A percentile compares a stretch with the other conserved stretches of the same genome.
phyloP scores from a whole-genome alignment of 2,113 vertebrate species.

The Cromileptes altivelis region DNA sequence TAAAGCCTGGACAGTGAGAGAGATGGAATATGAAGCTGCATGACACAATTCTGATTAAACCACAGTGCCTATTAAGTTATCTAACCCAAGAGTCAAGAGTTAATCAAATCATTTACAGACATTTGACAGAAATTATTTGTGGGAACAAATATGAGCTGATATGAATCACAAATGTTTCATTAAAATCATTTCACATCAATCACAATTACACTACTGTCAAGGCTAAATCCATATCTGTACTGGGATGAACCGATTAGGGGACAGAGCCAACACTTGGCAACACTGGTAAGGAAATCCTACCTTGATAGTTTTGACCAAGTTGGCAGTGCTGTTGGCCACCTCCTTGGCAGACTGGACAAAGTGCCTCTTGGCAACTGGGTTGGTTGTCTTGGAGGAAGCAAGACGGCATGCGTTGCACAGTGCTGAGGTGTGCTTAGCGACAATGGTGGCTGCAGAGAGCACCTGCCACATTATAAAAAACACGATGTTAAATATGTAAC shows the following conservation, averaged over 20 bases:
- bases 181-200: background rate
- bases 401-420: constrained; percentile 98
- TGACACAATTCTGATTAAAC: background rate
- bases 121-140: background rate
- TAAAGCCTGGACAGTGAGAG: constrained; percentile 86
- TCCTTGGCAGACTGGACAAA: constrained; percentile 99
- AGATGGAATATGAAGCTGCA: background rate
- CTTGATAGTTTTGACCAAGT: constrained; percentile 99
- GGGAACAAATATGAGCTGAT: background rate
- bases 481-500: background rate
- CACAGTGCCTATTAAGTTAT: background rate
- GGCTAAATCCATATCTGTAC: background rate
- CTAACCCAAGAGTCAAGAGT: constrained; percentile 8
- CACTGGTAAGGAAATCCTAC: constrained; percentile 72
- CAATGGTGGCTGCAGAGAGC: constrained; percentile 96
- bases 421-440: constrained; percentile 97
- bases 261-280: background rate
- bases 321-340: constrained; percentile 98
- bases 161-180: background rate
- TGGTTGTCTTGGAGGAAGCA: constrained; percentile 95
- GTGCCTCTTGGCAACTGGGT: constrained; percentile 97
- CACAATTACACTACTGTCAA: background rate
- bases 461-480: constrained; percentile 84
- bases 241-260: background rate
- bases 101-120: background rate